Conservation (phyloP, 2,113 vertebrate genomes). For the Xenus cinereus region DNA sequence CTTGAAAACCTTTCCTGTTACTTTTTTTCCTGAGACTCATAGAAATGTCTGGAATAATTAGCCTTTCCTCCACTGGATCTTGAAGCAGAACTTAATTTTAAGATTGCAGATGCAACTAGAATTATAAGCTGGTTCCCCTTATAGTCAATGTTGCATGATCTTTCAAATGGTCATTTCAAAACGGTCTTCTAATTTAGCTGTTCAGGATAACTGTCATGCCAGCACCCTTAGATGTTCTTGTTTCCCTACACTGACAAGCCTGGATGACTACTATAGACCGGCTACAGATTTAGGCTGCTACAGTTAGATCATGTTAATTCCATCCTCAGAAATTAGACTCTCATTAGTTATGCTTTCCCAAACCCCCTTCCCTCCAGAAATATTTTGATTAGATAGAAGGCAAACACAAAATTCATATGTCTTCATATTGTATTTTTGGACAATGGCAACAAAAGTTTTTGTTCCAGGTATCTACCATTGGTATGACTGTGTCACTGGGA, state of each 20-base stretch:
- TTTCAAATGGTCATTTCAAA: not conserved
- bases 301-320: not conserved
- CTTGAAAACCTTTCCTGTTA: not conserved
- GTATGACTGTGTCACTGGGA: not conserved
- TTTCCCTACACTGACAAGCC: not conserved
- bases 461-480: not conserved
- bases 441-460: not conserved
- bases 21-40: not conserved
- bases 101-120: not conserved
- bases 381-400: not conserved
- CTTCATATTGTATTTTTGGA: not conserved
- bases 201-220: not conserved
- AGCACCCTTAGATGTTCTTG: not conserved
- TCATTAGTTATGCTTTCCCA: not conserved
- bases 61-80: not conserved
- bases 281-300: not conserved
- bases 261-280: not conserved
- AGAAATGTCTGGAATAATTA: not conserved
- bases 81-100: not conserved
- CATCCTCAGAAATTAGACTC: not conserved
- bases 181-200: not conserved
- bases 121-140: not conserved
- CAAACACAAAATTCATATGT: not conserved
- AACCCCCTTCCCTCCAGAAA: not conserved
- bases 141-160: not conserved